phyloP scores from a whole-genome alignment of 2,888 invertebrate genomes.

The Orchesellides sinensis region DNA sequence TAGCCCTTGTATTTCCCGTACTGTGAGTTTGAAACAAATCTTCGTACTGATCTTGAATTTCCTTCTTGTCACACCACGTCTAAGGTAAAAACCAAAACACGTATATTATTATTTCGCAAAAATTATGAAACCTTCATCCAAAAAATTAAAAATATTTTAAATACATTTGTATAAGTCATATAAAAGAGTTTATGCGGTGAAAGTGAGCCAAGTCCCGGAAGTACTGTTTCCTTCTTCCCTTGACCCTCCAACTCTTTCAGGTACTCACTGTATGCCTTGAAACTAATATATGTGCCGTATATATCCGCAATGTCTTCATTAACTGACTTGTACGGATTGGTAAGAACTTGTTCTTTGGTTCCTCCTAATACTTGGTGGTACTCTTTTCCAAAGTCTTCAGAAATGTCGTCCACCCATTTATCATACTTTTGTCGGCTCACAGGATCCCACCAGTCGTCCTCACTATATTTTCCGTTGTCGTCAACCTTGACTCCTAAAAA shows the following conservation, averaged over 20 bases:
- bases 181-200: slow-evolving; percentile 23
- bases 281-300: slow-evolving; percentile 22
- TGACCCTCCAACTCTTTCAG: slow-evolving; percentile 6
- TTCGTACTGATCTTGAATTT: slow-evolving; percentile 3
- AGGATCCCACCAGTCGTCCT: slow-evolving; percentile 26
- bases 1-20: slow-evolving; percentile 25
- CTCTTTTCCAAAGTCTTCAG: slow-evolving; percentile 9
- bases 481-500: slow-evolving; percentile 22
- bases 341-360: too few relatives aligned
- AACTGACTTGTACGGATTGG: slow-evolving; percentile 9
- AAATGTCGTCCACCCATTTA: slow-evolving; percentile 13
- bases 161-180: slow-evolving; percentile 50
- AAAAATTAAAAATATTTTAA: too few relatives aligned
- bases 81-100: neutral
- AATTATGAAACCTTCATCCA: too few relatives aligned
- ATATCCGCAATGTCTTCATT: slow-evolving; percentile 47
- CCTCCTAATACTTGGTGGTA: slow-evolving; percentile 4
- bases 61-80: slow-evolving; percentile 48
- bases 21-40: slow-evolving; percentile 10
- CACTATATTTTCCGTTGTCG: slow-evolving; percentile 23
- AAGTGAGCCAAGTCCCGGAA: slow-evolving; percentile 21
- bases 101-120: too few relatives aligned
- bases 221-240: slow-evolving; percentile 19
- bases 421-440: neutral
- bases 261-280: slow-evolving; percentile 10